Evolutionary conservation across 35 echinoderm and acorn worm species (phyloP).

Genomic region (Lytechinus pictus): DNA sequence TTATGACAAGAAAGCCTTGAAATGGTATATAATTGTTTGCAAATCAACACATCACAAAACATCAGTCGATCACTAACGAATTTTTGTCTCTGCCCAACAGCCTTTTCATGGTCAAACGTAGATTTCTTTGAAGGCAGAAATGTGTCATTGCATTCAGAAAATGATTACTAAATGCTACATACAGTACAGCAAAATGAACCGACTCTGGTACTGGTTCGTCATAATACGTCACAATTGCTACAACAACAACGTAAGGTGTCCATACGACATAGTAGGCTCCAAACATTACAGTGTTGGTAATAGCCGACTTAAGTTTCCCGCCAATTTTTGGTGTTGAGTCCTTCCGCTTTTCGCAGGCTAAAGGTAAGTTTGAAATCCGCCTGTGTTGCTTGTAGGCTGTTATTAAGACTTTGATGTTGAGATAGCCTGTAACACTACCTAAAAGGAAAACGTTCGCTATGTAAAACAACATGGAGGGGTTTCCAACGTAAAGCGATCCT

Average conservation of each 20-base stretch:
- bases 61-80: not conserved
- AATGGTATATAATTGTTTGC: not conserved
- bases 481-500: not conserved
- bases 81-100: not conserved
- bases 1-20: not conserved
- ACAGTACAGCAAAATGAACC: not conserved
- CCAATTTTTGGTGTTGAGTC: not conserved
- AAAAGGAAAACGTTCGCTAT: not conserved
- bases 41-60: not conserved
- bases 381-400: not conserved
- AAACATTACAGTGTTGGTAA: not conserved
- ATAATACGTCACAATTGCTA: not conserved
- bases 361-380: not conserved
- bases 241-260: not conserved
- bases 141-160: not conserved
- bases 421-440: not conserved
- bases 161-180: conserved; percentile 37
- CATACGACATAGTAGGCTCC: conserved; percentile 16
- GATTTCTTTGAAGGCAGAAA: not conserved
- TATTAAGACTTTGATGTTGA: not conserved
- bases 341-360: not conserved
- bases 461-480: conserved; percentile 19
- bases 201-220: not conserved
- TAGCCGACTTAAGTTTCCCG: conserved; percentile 1
- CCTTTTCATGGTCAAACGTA: not conserved